A percentile compares a stretch with the other conserved stretches of the same genome.
Evolutionary conservation across 2,888 invertebrate species (phyloP).

Genomic region (Sclerodermus sp.): DNA sequence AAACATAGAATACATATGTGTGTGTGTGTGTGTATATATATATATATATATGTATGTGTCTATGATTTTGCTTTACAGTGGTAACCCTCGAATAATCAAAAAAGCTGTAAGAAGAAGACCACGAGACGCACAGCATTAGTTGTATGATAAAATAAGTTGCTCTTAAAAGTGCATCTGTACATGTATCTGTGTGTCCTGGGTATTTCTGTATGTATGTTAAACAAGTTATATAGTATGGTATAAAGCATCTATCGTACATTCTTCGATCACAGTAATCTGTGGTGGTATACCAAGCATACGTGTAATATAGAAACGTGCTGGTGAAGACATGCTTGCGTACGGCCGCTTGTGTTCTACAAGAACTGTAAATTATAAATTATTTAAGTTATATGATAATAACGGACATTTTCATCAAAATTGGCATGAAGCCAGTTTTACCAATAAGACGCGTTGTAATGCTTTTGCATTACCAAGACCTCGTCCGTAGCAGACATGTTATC

Average conservation of each 20-base stretch:
- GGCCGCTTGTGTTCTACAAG: constrained; percentile 45
- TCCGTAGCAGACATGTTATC: constrained; percentile 22
- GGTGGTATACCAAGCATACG: constrained; percentile 43
- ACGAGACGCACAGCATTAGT: constrained; percentile 17
- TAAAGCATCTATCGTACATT: constrained; percentile 22
- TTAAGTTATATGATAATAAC: constrained; percentile 47
- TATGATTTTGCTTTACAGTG: constrained; percentile 26
- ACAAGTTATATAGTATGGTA: constrained; percentile 24
- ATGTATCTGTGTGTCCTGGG: constrained; percentile 20
- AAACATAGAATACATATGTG: background rate
- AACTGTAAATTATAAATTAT: constrained; percentile 52
- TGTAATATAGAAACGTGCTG: constrained; percentile 39
- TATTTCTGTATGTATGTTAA: constrained; percentile 25
- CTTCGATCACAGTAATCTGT: constrained; percentile 27
- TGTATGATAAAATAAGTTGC: constrained; percentile 8
- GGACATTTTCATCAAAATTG: constrained; percentile 31
- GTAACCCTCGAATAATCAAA: constrained; percentile 55
- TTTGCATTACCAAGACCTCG: constrained; percentile 28
- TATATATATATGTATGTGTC: background rate
- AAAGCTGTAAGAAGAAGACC: constrained; percentile 57
- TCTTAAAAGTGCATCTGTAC: constrained; percentile 15
- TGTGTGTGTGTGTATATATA: background rate
- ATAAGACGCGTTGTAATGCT: constrained; percentile 26
- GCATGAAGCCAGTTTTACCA: constrained; percentile 36
- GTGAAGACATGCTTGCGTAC: constrained; percentile 42